These are phyloP conservation scores for Oriolus oriolus DNA, from an alignment of 2,113 vertebrate species.

Conservation along the genomic window DNA sequence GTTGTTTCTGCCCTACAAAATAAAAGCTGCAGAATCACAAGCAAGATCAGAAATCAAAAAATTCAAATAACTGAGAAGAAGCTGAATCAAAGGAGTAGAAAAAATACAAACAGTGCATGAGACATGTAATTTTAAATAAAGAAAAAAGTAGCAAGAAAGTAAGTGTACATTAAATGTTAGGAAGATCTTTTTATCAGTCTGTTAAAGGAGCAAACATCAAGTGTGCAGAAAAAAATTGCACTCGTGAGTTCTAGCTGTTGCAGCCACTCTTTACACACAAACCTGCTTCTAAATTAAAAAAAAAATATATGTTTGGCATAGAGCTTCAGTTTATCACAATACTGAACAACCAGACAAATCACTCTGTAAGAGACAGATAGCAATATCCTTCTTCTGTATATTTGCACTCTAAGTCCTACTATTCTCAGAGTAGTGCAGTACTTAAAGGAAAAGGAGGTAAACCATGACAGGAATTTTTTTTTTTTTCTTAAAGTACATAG, in stretches of 20 bases:
- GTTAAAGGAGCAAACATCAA: neutral
- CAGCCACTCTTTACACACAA: neutral
- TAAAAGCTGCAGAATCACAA: neutral
- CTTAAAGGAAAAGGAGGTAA: neutral
- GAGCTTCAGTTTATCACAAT: neutral
- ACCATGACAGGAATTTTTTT: neutral
- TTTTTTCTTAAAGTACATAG: rapidly evolving
- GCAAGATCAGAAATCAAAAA: neutral
- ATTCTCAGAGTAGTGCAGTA: neutral
- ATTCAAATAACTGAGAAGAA: neutral
- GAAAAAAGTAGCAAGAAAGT: neutral
- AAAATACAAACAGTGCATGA: neutral
- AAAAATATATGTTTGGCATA: neutral
- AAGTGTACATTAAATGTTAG: neutral
- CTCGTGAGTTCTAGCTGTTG: neutral
- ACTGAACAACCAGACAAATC: neutral
- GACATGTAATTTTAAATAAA: neutral
- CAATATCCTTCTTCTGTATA: neutral
- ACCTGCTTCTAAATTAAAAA: neutral
- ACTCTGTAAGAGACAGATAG: neutral
- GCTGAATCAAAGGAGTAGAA: neutral
- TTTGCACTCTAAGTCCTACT: neutral
- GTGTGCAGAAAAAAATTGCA: neutral
- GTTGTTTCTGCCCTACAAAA: neutral
- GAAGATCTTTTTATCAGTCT: neutral